A percentile compares a stretch with the other conserved stretches of the same genome.
Evolutionary conservation across 2,113 vertebrate genomes (phyloP).

Genomic region (Manacus vitellinus): DNA sequence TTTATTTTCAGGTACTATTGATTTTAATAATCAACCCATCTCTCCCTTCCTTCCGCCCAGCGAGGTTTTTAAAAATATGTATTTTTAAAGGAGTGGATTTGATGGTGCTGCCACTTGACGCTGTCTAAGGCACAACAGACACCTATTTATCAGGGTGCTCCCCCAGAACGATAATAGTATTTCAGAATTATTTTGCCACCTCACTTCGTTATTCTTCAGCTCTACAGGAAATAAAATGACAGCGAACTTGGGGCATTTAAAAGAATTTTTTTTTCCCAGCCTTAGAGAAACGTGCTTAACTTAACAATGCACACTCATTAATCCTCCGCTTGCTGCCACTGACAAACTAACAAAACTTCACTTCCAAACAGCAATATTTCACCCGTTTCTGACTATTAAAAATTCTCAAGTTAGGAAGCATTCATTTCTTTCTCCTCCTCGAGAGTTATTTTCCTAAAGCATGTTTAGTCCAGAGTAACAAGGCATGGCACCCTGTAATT

Average conservation of each 20-base stretch:
- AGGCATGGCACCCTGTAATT: neutral
- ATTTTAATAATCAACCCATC: slow-evolving; percentile 42
- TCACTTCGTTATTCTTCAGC: slow-evolving; percentile 49
- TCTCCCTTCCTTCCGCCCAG: neutral
- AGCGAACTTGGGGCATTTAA: slow-evolving; percentile 44
- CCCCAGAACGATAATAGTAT: neutral
- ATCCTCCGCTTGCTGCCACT: neutral
- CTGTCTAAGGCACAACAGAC: neutral
- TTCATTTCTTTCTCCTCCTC: neutral
- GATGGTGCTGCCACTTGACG: neutral
- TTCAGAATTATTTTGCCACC: slow-evolving; percentile 25
- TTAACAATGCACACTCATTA: slow-evolving; percentile 59
- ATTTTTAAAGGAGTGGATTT: slow-evolving; percentile 28
- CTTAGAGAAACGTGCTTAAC: slow-evolving; percentile 51
- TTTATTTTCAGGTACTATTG: slow-evolving; percentile 68
- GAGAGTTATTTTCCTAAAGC: neutral
- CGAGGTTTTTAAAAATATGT: neutral
- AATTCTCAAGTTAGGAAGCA: neutral
- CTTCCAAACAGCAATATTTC: neutral
- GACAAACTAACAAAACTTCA: slow-evolving; percentile 45
- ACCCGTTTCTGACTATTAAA: neutral
- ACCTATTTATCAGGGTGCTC: neutral
- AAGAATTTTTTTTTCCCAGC: slow-evolving; percentile 43
- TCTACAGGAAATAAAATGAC: slow-evolving; percentile 60
- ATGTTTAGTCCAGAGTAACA: neutral